Percentiles rank a stretch among this genome's conserved stretches.
Conservation (phyloP, 2,888 invertebrate genomes). For the Helleia helle region DNA sequence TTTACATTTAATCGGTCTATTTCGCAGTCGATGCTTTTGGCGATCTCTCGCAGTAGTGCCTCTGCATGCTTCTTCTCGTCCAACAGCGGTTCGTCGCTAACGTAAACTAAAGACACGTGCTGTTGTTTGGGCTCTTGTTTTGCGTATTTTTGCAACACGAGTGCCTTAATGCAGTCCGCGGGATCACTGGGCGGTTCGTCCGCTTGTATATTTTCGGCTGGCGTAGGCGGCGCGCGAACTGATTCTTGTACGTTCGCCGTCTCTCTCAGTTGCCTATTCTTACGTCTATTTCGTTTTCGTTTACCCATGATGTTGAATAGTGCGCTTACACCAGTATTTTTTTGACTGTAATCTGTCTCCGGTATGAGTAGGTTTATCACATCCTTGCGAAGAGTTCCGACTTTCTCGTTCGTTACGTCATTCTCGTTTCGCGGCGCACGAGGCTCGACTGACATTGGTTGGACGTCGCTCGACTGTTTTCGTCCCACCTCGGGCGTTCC, state of each 20-base stretch:
- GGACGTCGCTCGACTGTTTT: constrained; percentile 33
- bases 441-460: constrained; percentile 39
- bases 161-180: constrained; percentile 58
- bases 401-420: constrained; percentile 38
- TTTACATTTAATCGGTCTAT: constrained; percentile 48
- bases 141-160: constrained; percentile 63
- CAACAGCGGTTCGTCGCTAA: constrained; percentile 44
- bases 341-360: constrained; percentile 53
- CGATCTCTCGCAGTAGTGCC: constrained; percentile 58
- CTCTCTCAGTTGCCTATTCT: constrained; percentile 38
- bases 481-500: constrained; percentile 32
- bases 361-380: constrained; percentile 62
- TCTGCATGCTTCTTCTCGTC: constrained; percentile 59
- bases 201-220: constrained; percentile 47
- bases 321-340: constrained; percentile 47
- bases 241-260: constrained; percentile 31
- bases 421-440: constrained; percentile 42
- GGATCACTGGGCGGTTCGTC: constrained; percentile 33
- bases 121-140: constrained; percentile 43
- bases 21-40: constrained; percentile 57
- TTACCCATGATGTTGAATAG: constrained; percentile 65
- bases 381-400: constrained; percentile 48
- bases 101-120: constrained; percentile 62
- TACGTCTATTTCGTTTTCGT: constrained; percentile 42
- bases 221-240: constrained; percentile 31